Conservation (phyloP, 2,888 invertebrate genomes). For the Apotomis capreana region DNA sequence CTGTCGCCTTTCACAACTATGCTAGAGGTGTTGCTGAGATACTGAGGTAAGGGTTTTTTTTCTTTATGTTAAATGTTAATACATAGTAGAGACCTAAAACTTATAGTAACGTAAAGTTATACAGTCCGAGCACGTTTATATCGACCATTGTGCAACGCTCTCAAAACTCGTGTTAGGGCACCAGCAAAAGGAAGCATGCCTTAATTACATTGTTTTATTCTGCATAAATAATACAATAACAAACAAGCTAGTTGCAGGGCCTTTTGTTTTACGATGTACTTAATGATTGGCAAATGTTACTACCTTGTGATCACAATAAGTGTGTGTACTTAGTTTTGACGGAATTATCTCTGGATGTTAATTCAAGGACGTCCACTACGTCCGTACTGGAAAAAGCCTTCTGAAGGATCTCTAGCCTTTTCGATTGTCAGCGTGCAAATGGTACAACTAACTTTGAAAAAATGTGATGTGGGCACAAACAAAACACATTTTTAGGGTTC, state of each 20-base stretch:
- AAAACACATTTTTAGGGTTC: too few species aligned
- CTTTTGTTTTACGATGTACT: constrained; percentile 33
- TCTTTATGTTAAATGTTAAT: too few species aligned
- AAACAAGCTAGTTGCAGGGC: constrained; percentile 8
- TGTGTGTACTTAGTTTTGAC: neutral
- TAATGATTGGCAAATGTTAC: constrained; percentile 3
- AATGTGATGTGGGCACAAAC: too few species aligned
- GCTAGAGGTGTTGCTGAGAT: too few species aligned
- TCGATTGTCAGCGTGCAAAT: too few species aligned
- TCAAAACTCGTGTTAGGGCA: constrained; percentile 62
- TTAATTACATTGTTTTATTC: constrained; percentile 62
- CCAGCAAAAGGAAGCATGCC: constrained; percentile 52
- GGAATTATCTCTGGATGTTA: neutral
- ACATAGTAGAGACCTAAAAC: neutral
- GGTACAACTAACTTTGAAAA: too few species aligned
- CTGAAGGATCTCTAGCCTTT: too few species aligned
- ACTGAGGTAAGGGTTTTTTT: too few species aligned
- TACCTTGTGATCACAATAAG: neutral
- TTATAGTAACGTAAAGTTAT: constrained; percentile 28
- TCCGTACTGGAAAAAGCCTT: too few species aligned
- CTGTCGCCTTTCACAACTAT: too few species aligned
- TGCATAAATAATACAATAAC: constrained; percentile 36
- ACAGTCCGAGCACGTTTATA: constrained; percentile 41
- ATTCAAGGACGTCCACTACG: too few species aligned
- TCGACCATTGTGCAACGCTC: constrained; percentile 56